These are phyloP conservation scores for Zhuqinia jingwanae DNA, from an alignment of 2,888 invertebrate species.

Conservation along the genomic window DNA sequence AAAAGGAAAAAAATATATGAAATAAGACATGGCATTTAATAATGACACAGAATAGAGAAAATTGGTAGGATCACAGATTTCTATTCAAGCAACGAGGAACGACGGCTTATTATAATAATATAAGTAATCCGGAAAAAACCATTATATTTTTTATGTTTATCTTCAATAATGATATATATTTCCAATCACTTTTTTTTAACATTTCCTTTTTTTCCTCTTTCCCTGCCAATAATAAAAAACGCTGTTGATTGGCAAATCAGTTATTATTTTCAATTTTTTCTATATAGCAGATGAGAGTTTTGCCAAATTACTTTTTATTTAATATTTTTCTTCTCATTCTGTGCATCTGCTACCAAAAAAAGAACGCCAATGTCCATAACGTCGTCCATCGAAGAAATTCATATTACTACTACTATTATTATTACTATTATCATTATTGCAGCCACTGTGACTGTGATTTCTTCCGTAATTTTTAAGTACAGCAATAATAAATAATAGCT, in stretches of 20 bases:
- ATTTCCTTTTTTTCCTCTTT: neutral
- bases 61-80: neutral
- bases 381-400: neutral
- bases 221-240: slow-evolving; percentile 17
- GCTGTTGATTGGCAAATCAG: slow-evolving; percentile 15
- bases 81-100: no score
- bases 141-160: neutral
- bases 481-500: slow-evolving; percentile 52
- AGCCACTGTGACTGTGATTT: slow-evolving; percentile 21
- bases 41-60: no score
- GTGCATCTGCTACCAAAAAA: neutral
- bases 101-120: neutral
- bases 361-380: no score
- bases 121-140: neutral
- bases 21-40: slow-evolving; percentile 31
- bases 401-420: slow-evolving; percentile 17
- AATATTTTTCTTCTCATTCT: neutral
- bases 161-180: neutral
- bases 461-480: slow-evolving; percentile 33
- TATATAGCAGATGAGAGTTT: no score
- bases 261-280: neutral
- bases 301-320: slow-evolving; percentile 20
- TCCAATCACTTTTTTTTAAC: slow-evolving; percentile 28
- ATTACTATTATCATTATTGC: no score
- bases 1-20: slow-evolving; percentile 17